Base-by-base conservation (phyloP, 1,140 invertebrate genomes). In the Phortica variegata region DNA sequence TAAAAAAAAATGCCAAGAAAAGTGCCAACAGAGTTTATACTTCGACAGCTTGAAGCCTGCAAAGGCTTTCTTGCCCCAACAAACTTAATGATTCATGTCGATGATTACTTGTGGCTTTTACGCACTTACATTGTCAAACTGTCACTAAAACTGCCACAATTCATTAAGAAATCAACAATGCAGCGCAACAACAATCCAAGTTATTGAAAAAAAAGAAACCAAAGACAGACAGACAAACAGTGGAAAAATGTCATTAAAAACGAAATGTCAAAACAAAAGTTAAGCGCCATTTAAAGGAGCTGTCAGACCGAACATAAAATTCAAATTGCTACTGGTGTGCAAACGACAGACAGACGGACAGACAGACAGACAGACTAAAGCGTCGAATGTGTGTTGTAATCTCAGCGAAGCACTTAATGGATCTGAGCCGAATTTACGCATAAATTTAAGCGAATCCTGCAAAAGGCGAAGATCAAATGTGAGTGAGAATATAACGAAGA, bases 391-490 rank as follows among this genome's bases (percentile, higher is more conserved):
- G 21, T 47, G 53, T 39, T 49, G 52, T 66, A 66, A 66, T 66
- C 63, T 66, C 68, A n/a, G n/a, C 60, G 60, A 63, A 55, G 63
- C 63, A 68, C 66, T 70, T 71, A 71, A 71, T 71, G 66, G 66
- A 70, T 71, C 66, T 70, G 61, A 57, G 65, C 61, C 60, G 71
- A 71, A 70, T 70, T 71, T 66, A 71, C 66, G 66, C 66, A 70
- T 70, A 70, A 65, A 70, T 70, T 70, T 61, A 29, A 49, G 47
- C 43, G 34, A 20, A 50, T n/a, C n/a, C n/a, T n/a, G n/a, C n/a
- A n/a, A n/a, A n/a, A n/a, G n/a, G n/a, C n/a, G n/a, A n/a, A n/a
- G n/a, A n/a, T n/a, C n/a, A 47, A 50, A 56, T 45, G 34, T 36
- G 53, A 49, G 49, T 52, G 54, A 56, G 54, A 56, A 54, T 26